A percentile compares a stretch with the other conserved stretches of the same genome.
Evolutionary conservation across 1,140 invertebrate species (phyloP).

Genomic region (Acromyrmex echinatior): DNA sequence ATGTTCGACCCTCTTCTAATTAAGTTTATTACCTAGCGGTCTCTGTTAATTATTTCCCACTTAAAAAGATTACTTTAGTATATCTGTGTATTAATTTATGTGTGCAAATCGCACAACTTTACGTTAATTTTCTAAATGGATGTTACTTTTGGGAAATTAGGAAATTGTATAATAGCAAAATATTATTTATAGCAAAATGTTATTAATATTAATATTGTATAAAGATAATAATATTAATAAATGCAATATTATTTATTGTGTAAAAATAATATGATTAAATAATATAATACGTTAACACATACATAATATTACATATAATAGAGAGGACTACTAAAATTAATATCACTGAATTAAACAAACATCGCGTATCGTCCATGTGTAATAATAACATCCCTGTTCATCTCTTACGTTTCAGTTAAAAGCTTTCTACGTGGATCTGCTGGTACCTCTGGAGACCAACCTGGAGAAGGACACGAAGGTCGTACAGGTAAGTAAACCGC

Average conservation of each 20-base stretch:
- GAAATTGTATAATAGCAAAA: not conserved
- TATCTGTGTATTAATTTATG: slow-evolving; percentile 6
- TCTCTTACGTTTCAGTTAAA: slow-evolving; percentile 90
- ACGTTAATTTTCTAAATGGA: slow-evolving; percentile 25
- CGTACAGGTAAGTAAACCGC: slow-evolving; percentile 90
- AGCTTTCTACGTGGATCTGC: slow-evolving; percentile 96
- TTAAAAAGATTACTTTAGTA: slow-evolving; percentile 11
- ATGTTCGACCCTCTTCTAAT: not conserved
- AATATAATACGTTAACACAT: not conserved
- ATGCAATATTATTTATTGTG: not conserved
- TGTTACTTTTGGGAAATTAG: not conserved
- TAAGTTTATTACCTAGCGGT: slow-evolving; percentile 3
- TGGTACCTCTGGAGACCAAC: slow-evolving; percentile 96
- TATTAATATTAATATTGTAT: not conserved
- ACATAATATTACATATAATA: not conserved
- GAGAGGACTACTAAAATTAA: not conserved
- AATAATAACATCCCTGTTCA: not conserved
- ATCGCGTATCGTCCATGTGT: not conserved
- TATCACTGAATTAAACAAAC: not conserved
- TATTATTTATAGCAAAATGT: not conserved
- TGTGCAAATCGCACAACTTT: not conserved
- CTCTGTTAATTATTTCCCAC: slow-evolving; percentile 13
- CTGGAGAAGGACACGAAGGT: slow-evolving; percentile 97
- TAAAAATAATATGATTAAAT: not conserved
- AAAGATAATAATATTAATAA: not conserved